These are phyloP conservation scores for Troides aeacus DNA, from an alignment of 2,888 invertebrate genomes.

Conservation along the genomic window DNA sequence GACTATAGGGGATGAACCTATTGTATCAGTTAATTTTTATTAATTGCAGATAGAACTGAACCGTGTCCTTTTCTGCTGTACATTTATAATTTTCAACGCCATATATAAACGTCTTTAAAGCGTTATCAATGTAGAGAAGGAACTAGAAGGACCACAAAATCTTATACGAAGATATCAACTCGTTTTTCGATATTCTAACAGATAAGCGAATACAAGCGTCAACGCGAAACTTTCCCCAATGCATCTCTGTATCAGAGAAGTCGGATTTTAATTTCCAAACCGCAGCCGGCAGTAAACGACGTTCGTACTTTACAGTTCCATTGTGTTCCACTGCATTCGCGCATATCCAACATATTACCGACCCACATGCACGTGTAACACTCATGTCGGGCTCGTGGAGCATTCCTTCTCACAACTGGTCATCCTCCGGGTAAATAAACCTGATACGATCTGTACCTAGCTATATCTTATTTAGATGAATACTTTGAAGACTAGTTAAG, in stretches of 20 bases:
- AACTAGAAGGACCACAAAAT: not conserved
- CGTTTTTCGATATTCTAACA: constrained; percentile 8
- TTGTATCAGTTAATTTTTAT: too few relatives aligned
- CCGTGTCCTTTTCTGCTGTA: too few relatives aligned
- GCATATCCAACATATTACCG: constrained; percentile 47
- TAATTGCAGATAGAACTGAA: too few relatives aligned
- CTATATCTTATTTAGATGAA: not conserved
- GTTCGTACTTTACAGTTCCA: constrained; percentile 73
- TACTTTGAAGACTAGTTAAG: not conserved
- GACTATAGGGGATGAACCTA: too few relatives aligned
- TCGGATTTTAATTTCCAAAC: constrained; percentile 79
- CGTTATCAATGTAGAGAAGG: too few relatives aligned
- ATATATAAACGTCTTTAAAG: too few relatives aligned
- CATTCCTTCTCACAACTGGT: constrained; percentile 35
- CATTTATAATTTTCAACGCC: too few relatives aligned
- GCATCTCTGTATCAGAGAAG: constrained; percentile 57
- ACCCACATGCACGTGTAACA: constrained; percentile 50
- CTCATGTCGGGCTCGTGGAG: constrained; percentile 51
- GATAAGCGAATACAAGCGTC: constrained; percentile 3
- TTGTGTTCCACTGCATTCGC: constrained; percentile 55
- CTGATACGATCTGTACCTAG: not conserved
- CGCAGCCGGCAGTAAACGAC: constrained; percentile 73
- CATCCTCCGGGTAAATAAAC: constrained; percentile 30
- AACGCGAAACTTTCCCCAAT: constrained; percentile 37
- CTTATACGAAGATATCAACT: not conserved